These are phyloP conservation scores for Coremacera marginata DNA, from an alignment of 2,888 invertebrate genomes.

Conservation along the genomic window DNA sequence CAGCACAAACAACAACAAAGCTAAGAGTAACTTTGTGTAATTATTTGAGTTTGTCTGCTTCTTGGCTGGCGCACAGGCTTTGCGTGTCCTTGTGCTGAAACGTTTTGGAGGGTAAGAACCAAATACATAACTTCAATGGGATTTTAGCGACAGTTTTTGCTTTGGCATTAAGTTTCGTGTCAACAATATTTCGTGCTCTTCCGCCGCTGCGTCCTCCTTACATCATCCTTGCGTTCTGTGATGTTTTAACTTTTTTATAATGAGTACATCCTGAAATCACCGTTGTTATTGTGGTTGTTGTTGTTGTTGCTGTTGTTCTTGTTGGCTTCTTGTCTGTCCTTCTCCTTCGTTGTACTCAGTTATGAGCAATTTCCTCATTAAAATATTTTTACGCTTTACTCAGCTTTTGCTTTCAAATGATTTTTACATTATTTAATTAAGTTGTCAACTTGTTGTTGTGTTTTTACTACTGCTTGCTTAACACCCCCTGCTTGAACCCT, in stretches of 20 bases:
- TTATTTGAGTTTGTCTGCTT: too few species aligned
- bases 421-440: constrained; percentile 34
- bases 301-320: neutral
- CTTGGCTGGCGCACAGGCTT: too few species aligned
- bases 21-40: neutral
- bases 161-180: neutral
- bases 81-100: too few species aligned
- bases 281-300: neutral
- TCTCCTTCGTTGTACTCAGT: neutral
- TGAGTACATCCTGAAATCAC: neutral
- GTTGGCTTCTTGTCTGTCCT: neutral
- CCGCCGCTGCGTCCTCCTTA: neutral
- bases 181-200: neutral
- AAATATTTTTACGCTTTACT: constrained; percentile 23
- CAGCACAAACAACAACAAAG: neutral
- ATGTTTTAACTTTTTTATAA: neutral
- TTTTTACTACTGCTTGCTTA: neutral
- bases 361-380: constrained; percentile 34
- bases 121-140: neutral
- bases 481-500: neutral
- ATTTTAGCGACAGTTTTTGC: neutral
- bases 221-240: neutral
- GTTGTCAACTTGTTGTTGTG: constrained; percentile 23
- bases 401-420: constrained; percentile 9
- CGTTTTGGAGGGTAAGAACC: neutral